Evolutionary conservation across 2,888 invertebrate genomes (phyloP), one percentile per base, ranked within the genome.

Genomic region (Mythimna vitellina): DNA sequence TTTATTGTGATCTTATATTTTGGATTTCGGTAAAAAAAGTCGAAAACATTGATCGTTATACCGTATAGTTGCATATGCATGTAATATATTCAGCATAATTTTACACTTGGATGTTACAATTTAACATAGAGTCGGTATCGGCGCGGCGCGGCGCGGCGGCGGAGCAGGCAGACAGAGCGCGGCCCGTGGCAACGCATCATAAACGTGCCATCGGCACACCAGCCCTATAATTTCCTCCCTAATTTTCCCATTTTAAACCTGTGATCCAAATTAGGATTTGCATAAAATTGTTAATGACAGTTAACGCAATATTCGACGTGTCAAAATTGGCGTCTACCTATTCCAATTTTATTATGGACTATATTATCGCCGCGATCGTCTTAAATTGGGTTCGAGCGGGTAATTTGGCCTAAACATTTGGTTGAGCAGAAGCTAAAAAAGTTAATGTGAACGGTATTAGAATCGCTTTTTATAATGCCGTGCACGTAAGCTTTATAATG

Each of bases 281-380:
- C 95, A 95, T 95, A 94, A 94, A 94, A 93, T 94, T 93, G 93
- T 91, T 95, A 93, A 95, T 93, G 92, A 91, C 92, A 92, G 92
- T 91, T 92, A 92, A 92, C 91, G 92, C 89, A 90, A 91, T 91
- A 90, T 92, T 90, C 91, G 88, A 93, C 89, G 93, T 93, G 93
- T 94, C 89, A 93, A 93, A 93, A 93, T 93, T 92, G 89, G 89
- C 88, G 83, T 89, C 89, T 91, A 89, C 90, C 90, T 89, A 90
- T 92, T 89, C 87, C 84, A 89, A 86, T 89, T 90, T 90, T 89
- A 88, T 90, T 89, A 87, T 85, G 84, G 88, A 87, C 87, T 87
- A 84, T 88, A 91, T 91, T 92, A 91, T 89, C 92, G 89, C 89
- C 84, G 86, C 86, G 84, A 88, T 88, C 86, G 85, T 89, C 84